Conservation (phyloP, 2,113 vertebrate species). For the Thymallus thymallus region DNA sequence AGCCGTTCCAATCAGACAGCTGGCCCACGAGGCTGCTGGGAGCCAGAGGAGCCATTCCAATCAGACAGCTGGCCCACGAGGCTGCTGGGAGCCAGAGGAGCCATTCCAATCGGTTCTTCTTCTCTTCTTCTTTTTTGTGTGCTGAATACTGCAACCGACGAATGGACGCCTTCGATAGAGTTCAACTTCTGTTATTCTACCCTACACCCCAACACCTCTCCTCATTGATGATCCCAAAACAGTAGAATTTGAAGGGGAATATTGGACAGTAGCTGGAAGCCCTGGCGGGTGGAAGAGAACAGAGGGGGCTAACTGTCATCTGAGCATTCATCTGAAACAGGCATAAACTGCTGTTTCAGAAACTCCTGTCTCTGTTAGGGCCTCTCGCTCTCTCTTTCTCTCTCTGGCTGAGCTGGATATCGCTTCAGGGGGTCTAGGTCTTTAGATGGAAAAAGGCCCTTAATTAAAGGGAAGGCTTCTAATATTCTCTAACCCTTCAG, state of each 20-base stretch:
- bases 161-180: slow-evolving; percentile 42
- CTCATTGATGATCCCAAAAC: slow-evolving; percentile 31
- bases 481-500: slow-evolving; percentile 48
- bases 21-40: slow-evolving; percentile 21
- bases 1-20: slow-evolving; percentile 21
- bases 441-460: slow-evolving; percentile 58
- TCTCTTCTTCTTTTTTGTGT: slow-evolving; percentile 10
- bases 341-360: slow-evolving; percentile 70
- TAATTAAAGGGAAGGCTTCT: slow-evolving; percentile 65
- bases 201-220: slow-evolving; percentile 8
- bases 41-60: slow-evolving; percentile 19
- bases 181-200: slow-evolving; percentile 17
- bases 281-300: slow-evolving; percentile 27
- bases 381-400: slow-evolving; percentile 43
- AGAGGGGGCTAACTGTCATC: slow-evolving; percentile 54
- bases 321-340: slow-evolving; percentile 22
- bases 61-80: slow-evolving; percentile 23
- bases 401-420: slow-evolving; percentile 38
- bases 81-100: slow-evolving; percentile 27
- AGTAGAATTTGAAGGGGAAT: slow-evolving; percentile 53
- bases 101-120: slow-evolving; percentile 11
- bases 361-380: slow-evolving; percentile 62
- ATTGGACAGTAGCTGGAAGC: slow-evolving; percentile 59
- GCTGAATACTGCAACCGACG: slow-evolving; percentile 15
- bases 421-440: slow-evolving; percentile 62